Base-by-base conservation (phyloP, 1,140 invertebrate genomes). In the Leptonema lineaticorne region DNA sequence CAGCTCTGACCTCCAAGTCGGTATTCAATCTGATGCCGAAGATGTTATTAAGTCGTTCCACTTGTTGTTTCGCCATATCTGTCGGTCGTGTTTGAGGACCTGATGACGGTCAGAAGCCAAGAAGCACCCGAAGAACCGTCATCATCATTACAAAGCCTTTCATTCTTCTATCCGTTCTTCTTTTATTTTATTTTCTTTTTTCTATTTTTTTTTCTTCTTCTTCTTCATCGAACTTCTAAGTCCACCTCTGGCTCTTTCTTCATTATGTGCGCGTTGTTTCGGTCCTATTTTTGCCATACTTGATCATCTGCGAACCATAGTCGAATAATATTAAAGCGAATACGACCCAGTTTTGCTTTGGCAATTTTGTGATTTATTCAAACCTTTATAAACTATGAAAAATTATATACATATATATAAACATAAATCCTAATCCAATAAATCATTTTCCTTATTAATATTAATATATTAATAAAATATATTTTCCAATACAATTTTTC, bases 1-100 rank as follows among this genome's bases (percentile, higher is more conserved):
- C 57, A 41, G 57, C n/a, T 59, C 33, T 59, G 57, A 59, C 57
- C 57, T 41, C 28, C 57, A 53, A 53, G 50, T 53, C 22, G 50
- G 50, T 53, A 53, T 53, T 53, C 50, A 53, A 53, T 53, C 50
- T 53, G 50, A 53, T 11, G 22, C n/a, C 50, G 50, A 53, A 53
- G 50, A 53, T 26, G 50, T 26, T 53, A 53, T 53, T 53, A 53
- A 53, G 50, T 53, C 50, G 50, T 53, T 53, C 50, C 50, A 53
- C 50, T 53, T 53, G 50, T 53, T 53, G 46, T 50, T 50, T 33
- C n/a, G n/a, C n/a, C n/a, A n/a, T n/a, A n/a, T n/a, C n/a, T n/a
- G n/a, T 33, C 30, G 30, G n/a, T n/a, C n/a, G n/a, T n/a, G n/a
- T n/a, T n/a, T n/a, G n/a, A n/a, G n/a, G 30, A 41, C 50, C 8